These are phyloP conservation scores for Neodiprion lecontei DNA, from an alignment of 1,140 invertebrate species.

Conservation along the genomic window DNA sequence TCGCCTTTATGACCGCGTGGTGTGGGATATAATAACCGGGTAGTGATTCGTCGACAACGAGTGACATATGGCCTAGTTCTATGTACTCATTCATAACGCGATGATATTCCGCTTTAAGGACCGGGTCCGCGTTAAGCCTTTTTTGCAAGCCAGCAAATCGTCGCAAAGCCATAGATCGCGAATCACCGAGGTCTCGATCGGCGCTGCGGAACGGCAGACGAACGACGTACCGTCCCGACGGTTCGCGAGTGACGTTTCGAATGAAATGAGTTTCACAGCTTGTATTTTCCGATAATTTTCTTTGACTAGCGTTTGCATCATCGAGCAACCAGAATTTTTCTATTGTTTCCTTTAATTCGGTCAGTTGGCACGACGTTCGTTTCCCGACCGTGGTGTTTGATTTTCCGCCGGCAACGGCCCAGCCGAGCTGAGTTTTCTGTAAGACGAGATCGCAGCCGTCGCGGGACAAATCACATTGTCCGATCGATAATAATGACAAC, in stretches of 20 bases:
- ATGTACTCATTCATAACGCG: conserved; percentile 38
- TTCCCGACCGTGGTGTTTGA: no score
- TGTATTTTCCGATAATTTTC: not conserved
- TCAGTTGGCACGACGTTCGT: no score
- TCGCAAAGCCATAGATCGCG: conserved; percentile 19
- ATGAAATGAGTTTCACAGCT: conserved; percentile 15
- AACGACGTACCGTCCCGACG: conserved; percentile 27
- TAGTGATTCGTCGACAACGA: not conserved
- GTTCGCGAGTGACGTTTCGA: not conserved
- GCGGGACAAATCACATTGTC: no score
- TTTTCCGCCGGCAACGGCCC: no score
- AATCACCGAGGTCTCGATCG: conserved; percentile 19
- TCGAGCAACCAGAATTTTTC: conserved; percentile 27
- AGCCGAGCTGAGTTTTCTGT: no score
- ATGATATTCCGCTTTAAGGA: conserved; percentile 21
- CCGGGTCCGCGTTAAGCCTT: conserved; percentile 16
- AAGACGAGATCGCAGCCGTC: no score
- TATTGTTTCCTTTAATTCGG: no score
- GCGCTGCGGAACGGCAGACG: conserved; percentile 25
- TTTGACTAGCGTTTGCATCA: not conserved
- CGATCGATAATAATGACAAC: no score
- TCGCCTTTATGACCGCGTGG: conserved; percentile 30
- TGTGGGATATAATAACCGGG: conserved; percentile 28
- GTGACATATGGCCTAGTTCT: conserved; percentile 30
- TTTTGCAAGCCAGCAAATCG: conserved; percentile 23